phyloP scores from a whole-genome alignment of 2,113 vertebrate genomes.

The Daphoenositta chrysoptera region DNA sequence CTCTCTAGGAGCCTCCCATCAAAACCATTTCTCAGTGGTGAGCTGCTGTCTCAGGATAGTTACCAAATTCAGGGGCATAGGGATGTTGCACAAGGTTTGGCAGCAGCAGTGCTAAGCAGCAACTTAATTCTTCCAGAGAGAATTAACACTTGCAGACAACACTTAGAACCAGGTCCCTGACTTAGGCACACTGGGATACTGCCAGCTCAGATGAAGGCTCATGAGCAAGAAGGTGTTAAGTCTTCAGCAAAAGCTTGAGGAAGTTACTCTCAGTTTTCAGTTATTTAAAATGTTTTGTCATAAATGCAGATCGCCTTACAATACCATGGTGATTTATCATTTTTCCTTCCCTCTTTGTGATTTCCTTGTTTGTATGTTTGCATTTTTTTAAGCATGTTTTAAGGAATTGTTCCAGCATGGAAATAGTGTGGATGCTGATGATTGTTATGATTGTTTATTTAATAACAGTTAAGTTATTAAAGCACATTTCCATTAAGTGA shows the following conservation, averaged over 20 bases:
- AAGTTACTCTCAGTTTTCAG: background rate
- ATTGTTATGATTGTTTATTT: constrained; percentile 33
- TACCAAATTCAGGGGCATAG: background rate
- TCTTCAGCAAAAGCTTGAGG: background rate
- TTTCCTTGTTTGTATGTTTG: constrained; percentile 34
- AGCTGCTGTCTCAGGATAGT: background rate
- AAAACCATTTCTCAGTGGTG: background rate
- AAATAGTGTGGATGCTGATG: constrained; percentile 23
- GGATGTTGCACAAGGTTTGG: background rate
- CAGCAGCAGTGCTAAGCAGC: background rate
- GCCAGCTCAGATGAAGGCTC: background rate
- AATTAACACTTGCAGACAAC: background rate
- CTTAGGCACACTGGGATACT: background rate
- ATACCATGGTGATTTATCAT: background rate
- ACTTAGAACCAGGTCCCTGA: background rate
- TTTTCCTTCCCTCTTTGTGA: background rate
- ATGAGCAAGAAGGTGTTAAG: background rate
- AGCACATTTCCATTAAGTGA: background rate
- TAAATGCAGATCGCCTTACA: background rate
- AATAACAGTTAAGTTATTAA: background rate
- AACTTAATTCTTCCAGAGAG: background rate
- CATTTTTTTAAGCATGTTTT: constrained; percentile 64
- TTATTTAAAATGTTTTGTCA: background rate
- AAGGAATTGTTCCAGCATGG: constrained; percentile 60
- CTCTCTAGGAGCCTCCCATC: background rate